Percentiles rank a stretch among this genome's conserved stretches.
These are phyloP conservation scores for Chiridota heheva DNA, from an alignment of 35 echinoderm and acorn worm species.

Conservation along the genomic window DNA sequence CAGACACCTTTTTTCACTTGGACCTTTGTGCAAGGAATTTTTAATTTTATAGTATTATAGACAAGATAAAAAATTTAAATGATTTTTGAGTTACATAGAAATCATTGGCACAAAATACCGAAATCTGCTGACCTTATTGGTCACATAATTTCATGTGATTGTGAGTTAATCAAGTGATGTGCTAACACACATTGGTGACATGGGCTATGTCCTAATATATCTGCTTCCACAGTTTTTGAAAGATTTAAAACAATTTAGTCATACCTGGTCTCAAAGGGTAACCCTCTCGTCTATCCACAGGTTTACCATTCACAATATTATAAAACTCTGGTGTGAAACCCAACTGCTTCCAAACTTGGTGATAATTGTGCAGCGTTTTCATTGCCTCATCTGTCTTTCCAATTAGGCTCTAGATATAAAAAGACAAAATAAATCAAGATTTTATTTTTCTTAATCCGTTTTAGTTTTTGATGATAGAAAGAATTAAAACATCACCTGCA, in stretches of 20 bases:
- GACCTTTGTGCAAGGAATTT: too few species aligned
- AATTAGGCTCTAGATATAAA: conserved; percentile 61
- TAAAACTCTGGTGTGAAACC: conserved; percentile 97
- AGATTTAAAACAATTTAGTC: background rate
- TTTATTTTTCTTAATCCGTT: background rate
- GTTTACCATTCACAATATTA: conserved; percentile 68
- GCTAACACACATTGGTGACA: too few species aligned
- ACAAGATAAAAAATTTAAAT: too few species aligned
- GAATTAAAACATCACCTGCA: background rate
- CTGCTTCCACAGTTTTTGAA: too few species aligned
- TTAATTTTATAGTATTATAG: too few species aligned
- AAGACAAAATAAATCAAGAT: conserved; percentile 5
- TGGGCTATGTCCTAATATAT: too few species aligned
- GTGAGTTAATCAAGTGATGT: too few species aligned
- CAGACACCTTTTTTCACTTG: too few species aligned
- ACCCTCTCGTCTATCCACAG: conserved; percentile 71
- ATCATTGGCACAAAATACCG: too few species aligned
- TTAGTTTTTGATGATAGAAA: background rate
- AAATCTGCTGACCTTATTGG: too few species aligned
- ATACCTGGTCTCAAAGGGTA: conserved; percentile 96
- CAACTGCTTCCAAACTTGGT: conserved; percentile 94
- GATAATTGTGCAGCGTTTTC: conserved; percentile 94
- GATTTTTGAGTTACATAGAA: too few species aligned
- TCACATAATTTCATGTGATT: too few species aligned
- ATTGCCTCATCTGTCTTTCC: conserved; percentile 87